Percentiles rank a stretch among this genome's conserved stretches.
Evolutionary conservation across 2,113 vertebrate genomes (phyloP).

Genomic region (Pampusana beccarii): DNA sequence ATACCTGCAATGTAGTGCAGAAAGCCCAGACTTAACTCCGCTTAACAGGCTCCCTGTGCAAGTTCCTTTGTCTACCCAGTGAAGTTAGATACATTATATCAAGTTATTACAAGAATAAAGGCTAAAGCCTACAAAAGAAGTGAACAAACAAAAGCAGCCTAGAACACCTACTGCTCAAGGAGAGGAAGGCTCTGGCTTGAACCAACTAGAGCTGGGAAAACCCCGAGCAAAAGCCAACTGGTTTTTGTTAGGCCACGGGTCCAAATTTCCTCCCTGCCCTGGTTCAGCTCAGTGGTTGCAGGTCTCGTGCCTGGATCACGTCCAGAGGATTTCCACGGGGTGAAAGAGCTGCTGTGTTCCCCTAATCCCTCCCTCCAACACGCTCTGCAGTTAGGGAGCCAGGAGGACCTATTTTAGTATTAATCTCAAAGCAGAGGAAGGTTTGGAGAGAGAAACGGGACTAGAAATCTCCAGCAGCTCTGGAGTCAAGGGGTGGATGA

Average conservation of each 20-base stretch:
- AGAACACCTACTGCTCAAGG: neutral
- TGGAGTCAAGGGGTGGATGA: neutral
- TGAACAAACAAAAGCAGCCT: neutral
- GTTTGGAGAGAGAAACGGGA: neutral
- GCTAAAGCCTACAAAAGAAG: neutral
- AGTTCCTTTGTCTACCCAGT: neutral
- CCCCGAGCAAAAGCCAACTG: neutral
- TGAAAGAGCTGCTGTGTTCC: slow-evolving; percentile 53
- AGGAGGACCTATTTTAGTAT: slow-evolving; percentile 1
- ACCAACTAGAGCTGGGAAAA: neutral
- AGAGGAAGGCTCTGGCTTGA: neutral
- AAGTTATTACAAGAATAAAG: neutral
- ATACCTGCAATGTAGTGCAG: neutral
- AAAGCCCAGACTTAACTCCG: neutral
- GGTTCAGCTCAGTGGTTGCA: neutral
- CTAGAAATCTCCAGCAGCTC: neutral
- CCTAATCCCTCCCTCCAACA: neutral
- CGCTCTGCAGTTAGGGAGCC: neutral
- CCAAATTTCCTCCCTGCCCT: neutral
- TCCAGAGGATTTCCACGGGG: slow-evolving; percentile 39
- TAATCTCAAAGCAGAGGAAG: neutral
- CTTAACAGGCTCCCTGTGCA: neutral
- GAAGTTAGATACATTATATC: neutral
- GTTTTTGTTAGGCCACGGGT: neutral
- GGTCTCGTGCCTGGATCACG: neutral